These are phyloP conservation scores for Clepsis dumicolana DNA, from an alignment of 2,888 invertebrate genomes.

Conservation along the genomic window DNA sequence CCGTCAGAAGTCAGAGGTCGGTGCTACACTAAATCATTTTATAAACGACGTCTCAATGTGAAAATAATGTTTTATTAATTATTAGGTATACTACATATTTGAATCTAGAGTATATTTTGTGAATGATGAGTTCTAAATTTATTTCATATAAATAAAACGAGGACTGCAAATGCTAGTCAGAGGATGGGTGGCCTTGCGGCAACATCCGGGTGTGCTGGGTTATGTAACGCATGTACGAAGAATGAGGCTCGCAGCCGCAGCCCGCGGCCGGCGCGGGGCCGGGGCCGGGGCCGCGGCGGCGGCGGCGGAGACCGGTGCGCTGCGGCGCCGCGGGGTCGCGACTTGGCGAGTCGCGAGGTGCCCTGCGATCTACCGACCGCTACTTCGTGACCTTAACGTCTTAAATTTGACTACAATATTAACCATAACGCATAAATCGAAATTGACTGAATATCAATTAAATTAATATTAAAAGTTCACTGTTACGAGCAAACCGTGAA, in stretches of 20 bases:
- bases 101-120: not conserved
- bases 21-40: not conserved
- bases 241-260: constrained; percentile 31
- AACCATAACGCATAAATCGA: constrained; percentile 8
- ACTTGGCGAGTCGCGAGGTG: too few relatives aligned
- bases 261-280: constrained; percentile 13
- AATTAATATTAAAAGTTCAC: too few relatives aligned
- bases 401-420: constrained; percentile 12
- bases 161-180: constrained; percentile 57
- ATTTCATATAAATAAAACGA: constrained; percentile 23
- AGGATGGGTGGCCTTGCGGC: constrained; percentile 70
- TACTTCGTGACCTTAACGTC: constrained; percentile 8
- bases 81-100: not conserved
- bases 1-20: constrained; percentile 58
- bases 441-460: constrained; percentile 10
- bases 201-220: constrained; percentile 75
- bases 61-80: not conserved
- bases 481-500: not conserved
- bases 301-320: too few relatives aligned
- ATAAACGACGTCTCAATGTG: not conserved
- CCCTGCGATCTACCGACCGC: constrained; percentile 14
- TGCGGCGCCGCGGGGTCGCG: constrained; percentile 30
- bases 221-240: constrained; percentile 60
- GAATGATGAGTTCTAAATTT: not conserved
- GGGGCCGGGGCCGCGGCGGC: constrained; percentile 35